Conservation (phyloP, 2,888 invertebrate genomes). For the Metopia argyrocephala region DNA sequence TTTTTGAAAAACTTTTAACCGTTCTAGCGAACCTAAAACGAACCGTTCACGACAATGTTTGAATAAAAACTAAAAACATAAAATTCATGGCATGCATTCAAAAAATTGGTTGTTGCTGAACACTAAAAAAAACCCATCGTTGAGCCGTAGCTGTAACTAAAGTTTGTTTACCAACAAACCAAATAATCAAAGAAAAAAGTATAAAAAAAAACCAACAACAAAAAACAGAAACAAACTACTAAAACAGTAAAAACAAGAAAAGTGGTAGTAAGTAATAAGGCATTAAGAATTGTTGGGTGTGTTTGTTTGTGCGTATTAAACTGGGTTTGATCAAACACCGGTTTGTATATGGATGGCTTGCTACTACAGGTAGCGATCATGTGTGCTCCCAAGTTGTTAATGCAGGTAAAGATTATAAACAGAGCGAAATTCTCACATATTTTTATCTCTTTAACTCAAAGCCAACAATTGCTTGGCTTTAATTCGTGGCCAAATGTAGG, state of each 20-base stretch:
- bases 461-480: slow-evolving; percentile 33
- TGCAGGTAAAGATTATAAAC: slow-evolving; percentile 21
- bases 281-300: slow-evolving; percentile 5
- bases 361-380: slow-evolving; percentile 23
- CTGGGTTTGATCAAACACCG: slow-evolving; percentile 53
- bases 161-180: slow-evolving; percentile 55
- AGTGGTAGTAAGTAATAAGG: neutral
- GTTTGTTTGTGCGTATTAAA: slow-evolving; percentile 22
- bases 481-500: slow-evolving; percentile 31
- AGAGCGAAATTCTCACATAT: neutral
- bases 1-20: slow-evolving; percentile 20
- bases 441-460: slow-evolving; percentile 36
- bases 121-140: slow-evolving; percentile 42
- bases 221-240: neutral
- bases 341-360: slow-evolving; percentile 40
- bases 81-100: slow-evolving; percentile 23
- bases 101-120: slow-evolving; percentile 41
- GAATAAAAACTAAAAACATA: slow-evolving; percentile 63
- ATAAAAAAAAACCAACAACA: slow-evolving; percentile 8
- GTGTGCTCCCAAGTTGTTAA: slow-evolving; percentile 25
- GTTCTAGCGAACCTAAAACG: neutral
- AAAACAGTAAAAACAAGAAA: neutral
- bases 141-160: slow-evolving; percentile 42
- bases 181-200: slow-evolving; percentile 33
- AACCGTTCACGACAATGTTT: slow-evolving; percentile 59